Evolutionary conservation across 1,140 invertebrate species (phyloP).

Genomic region (Apis dorsata): DNA sequence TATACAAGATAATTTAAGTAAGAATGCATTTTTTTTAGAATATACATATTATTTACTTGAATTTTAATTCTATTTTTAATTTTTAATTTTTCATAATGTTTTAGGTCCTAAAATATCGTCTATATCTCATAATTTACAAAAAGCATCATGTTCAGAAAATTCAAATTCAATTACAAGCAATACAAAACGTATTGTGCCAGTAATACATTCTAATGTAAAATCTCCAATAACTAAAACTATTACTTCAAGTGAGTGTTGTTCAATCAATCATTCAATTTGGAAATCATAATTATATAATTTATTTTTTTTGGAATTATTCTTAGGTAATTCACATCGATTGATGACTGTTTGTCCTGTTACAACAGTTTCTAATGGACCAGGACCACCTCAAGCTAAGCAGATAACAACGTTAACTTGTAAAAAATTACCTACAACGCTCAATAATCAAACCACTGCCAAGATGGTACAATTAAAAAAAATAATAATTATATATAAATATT

Average conservation of each 20-base stretch:
- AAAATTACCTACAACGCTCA: conserved; percentile 68
- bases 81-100: conserved; percentile 27
- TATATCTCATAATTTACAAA: conserved; percentile 54
- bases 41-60: neutral
- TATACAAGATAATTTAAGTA: conserved; percentile 65
- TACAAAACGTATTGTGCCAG: conserved; percentile 29
- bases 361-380: conserved; percentile 69
- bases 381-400: conserved; percentile 62
- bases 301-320: conserved; percentile 12
- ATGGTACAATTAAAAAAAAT: conserved; percentile 60
- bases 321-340: conserved; percentile 57
- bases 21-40: neutral
- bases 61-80: conserved; percentile 1
- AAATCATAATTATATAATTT: neutral
- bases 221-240: conserved; percentile 37
- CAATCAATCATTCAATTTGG: neutral
- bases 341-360: conserved; percentile 55
- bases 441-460: conserved; percentile 68
- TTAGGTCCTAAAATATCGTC: conserved; percentile 59
- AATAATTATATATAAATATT: neutral
- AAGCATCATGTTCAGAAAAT: conserved; percentile 46
- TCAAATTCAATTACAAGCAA: conserved; percentile 39
- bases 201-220: conserved; percentile 52
- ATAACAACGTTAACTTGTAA: conserved; percentile 62
- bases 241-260: conserved; percentile 51